phyloP scores from a whole-genome alignment of 2,113 vertebrate species.

The Erinaceus europaeus region DNA sequence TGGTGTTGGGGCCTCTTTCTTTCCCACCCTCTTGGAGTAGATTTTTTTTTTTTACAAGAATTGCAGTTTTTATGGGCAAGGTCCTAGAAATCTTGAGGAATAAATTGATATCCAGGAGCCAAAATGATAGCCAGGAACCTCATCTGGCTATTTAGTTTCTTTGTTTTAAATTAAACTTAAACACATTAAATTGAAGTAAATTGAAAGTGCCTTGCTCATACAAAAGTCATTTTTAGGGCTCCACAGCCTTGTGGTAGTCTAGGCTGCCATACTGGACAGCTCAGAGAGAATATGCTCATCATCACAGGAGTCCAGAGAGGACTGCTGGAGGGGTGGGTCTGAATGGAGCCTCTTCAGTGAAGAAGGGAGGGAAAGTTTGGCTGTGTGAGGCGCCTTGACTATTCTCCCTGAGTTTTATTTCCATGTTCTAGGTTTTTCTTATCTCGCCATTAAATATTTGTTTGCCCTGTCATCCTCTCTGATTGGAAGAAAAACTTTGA shows the following conservation, averaged over 20 bases:
- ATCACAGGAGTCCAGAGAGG: too few species aligned
- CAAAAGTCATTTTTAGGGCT: not conserved
- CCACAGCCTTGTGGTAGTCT: not conserved
- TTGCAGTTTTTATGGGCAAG: not conserved
- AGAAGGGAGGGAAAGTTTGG: rapidly evolving
- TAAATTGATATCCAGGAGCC: not conserved
- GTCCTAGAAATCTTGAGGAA: not conserved
- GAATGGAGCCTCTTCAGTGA: not conserved
- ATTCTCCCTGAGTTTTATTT: not conserved
- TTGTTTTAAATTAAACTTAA: not conserved
- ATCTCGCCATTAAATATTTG: not conserved
- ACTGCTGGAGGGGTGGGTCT: not conserved
- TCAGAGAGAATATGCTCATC: not conserved
- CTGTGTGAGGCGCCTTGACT: not conserved
- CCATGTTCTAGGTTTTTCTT: not conserved
- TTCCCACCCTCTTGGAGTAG: not conserved
- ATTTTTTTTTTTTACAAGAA: not conserved
- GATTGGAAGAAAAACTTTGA: not conserved
- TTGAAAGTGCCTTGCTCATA: not conserved
- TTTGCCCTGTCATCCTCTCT: not conserved
- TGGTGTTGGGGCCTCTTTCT: not conserved
- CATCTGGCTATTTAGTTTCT: not conserved
- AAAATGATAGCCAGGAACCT: not conserved
- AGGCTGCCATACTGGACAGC: not conserved
- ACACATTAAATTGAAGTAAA: not conserved